Evolutionary conservation across 2,113 vertebrate species (phyloP).

Genomic region (Quiscalus mexicanus): DNA sequence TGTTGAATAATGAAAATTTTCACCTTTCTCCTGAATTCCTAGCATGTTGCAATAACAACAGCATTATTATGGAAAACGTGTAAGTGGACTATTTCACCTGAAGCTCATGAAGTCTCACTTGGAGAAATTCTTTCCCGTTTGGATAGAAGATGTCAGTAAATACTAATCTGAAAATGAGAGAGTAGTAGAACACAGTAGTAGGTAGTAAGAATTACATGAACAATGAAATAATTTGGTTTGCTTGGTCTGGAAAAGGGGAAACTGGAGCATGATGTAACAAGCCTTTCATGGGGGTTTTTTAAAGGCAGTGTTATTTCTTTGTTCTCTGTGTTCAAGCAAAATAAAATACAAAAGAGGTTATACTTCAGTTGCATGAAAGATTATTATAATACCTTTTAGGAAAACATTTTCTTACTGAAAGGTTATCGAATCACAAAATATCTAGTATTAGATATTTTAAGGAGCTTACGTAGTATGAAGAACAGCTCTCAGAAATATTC

Average conservation of each 20-base stretch:
- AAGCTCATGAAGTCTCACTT: not conserved
- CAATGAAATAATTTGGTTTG: not conserved
- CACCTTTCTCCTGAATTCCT: not conserved
- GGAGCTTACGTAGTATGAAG: not conserved
- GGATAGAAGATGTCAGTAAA: not conserved
- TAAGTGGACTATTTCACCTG: not conserved
- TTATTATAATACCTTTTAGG: not conserved
- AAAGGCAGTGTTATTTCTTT: not conserved
- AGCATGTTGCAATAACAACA: not conserved
- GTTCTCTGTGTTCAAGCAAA: not conserved
- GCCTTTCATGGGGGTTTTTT: not conserved
- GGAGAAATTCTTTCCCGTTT: not conserved
- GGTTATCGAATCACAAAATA: not conserved
- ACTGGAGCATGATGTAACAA: not conserved
- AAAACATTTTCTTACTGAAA: not conserved
- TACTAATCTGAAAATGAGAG: not conserved
- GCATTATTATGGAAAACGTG: not conserved
- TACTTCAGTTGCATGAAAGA: not conserved
- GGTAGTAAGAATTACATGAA: not conserved
- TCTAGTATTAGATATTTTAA: not conserved
- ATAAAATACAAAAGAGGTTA: not conserved
- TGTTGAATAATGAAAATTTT: not conserved
- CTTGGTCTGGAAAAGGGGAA: not conserved
- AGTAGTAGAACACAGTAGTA: not conserved
- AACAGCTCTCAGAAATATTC: not conserved